Percentiles rank a stretch among this genome's conserved stretches.
phyloP scores from a whole-genome alignment of 2,888 invertebrate genomes.

The Nephrotoma appendiculata region DNA sequence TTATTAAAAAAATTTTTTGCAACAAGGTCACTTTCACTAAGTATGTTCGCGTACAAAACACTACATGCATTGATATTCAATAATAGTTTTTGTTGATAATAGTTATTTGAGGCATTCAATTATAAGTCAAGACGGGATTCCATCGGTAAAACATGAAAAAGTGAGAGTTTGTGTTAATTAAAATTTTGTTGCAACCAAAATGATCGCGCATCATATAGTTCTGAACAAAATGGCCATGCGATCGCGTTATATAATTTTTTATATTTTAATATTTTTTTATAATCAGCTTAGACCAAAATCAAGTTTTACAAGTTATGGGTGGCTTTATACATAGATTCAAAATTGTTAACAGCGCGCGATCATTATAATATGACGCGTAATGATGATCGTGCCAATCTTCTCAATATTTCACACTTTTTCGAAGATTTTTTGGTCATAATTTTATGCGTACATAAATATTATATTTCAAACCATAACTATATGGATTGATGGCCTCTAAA shows the following conservation, averaged over 20 bases:
- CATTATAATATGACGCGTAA: neutral
- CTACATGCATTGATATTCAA: neutral
- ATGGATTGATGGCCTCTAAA: neutral
- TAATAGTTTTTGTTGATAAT: neutral
- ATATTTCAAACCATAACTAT: neutral
- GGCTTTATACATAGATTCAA: neutral
- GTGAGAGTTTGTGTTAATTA: neutral
- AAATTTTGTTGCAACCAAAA: neutral
- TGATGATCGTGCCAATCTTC: neutral
- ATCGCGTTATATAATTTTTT: neutral
- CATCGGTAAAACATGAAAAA: neutral
- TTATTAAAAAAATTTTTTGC: neutral
- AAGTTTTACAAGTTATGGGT: neutral
- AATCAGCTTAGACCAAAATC: neutral
- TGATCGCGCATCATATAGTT: neutral
- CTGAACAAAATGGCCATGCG: neutral
- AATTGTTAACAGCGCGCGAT: neutral
- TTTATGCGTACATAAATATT: neutral
- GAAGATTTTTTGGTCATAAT: neutral
- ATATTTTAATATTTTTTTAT: neutral
- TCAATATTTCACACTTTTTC: neutral
- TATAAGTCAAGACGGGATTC: neutral
- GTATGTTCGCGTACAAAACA: neutral
- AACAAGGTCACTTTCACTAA: neutral
- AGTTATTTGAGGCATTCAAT: neutral